Evolutionary conservation across 2,888 invertebrate genomes (phyloP), one percentile per base, ranked within the genome.

Genomic region (Celastrina argiolus): DNA sequence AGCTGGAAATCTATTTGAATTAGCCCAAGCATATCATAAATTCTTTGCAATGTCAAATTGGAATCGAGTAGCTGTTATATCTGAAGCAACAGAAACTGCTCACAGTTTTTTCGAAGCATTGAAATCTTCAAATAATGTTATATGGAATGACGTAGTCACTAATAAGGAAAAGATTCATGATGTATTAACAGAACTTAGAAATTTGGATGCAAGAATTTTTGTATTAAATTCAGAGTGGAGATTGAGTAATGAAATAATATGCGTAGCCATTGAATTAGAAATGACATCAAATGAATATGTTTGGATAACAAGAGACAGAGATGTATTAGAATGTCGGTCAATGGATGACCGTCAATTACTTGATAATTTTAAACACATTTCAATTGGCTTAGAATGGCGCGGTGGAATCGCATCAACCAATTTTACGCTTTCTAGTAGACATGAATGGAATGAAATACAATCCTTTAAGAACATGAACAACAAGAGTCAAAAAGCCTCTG

Each of bases 221-320:
- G 95, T 97, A 68, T 94, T 96, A 0, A 97, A 97, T 79, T 94
- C 96, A 39, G 94, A 94, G 67, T 88, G 92, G 68, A 88, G 91
- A 39, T 92, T 93, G 0, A 93, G 94, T 1, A 84, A 94, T 39
- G 88, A 92, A 64, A 93, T 96, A 1, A 93, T 97, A 91, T 96
- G 95, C 77, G 94, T 94, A 77, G 85, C 80, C 0, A 51, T 18
- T 8, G 58, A 39, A 26, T 63, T 63, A 8, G 58, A 65, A 8
- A 73, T 96, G 96, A 7, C 94, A 88, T 68, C 70, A 10, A 67
- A 4, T 0, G 41, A 76, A 1, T 78, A 74, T 68, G 76, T 73
- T 64, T 87, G 86, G 85, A 69, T 85, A 65, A 72, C 80, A 36
- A 79, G 81, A 66, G 84, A 81, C 69, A 36, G 61, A 61, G 14